phyloP scores from a whole-genome alignment of 2,797 vertebrate species.

The Margarornis squamiger region DNA sequence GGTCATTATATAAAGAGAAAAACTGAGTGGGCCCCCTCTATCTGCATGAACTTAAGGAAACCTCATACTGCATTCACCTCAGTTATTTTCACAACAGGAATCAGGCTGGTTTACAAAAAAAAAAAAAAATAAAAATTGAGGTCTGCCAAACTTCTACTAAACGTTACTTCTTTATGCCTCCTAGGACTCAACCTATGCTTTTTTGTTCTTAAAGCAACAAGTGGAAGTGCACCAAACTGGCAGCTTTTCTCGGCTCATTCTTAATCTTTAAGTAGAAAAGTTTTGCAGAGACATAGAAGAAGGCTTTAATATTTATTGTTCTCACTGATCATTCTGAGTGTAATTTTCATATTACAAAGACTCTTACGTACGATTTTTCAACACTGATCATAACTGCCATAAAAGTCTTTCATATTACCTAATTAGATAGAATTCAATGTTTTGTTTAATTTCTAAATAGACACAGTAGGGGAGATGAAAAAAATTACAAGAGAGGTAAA shows the following conservation, averaged over 20 bases:
- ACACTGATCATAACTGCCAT: neutral
- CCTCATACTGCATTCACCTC: neutral
- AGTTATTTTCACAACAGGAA: slow-evolving; percentile 8
- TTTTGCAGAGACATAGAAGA: neutral
- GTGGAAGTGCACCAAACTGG: neutral
- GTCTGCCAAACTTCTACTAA: neutral
- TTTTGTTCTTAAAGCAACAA: neutral
- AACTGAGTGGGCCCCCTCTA: neutral
- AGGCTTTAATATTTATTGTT: neutral
- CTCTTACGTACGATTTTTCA: neutral
- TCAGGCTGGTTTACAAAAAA: neutral
- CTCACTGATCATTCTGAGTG: neutral
- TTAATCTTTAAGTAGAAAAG: neutral
- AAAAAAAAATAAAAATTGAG: neutral
- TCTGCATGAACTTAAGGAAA: neutral
- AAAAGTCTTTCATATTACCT: neutral
- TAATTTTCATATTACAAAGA: neutral
- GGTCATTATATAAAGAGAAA: neutral
- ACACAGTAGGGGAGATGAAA: neutral
- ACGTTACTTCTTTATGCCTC: neutral
- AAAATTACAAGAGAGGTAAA: neutral
- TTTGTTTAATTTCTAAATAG: neutral
- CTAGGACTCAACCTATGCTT: neutral
- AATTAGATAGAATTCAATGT: neutral
- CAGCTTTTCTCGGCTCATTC: neutral